A percentile compares a stretch with the other conserved stretches of the same genome.
phyloP scores from a whole-genome alignment of 2,888 invertebrate species.

The Ceriagrion tenellum region DNA sequence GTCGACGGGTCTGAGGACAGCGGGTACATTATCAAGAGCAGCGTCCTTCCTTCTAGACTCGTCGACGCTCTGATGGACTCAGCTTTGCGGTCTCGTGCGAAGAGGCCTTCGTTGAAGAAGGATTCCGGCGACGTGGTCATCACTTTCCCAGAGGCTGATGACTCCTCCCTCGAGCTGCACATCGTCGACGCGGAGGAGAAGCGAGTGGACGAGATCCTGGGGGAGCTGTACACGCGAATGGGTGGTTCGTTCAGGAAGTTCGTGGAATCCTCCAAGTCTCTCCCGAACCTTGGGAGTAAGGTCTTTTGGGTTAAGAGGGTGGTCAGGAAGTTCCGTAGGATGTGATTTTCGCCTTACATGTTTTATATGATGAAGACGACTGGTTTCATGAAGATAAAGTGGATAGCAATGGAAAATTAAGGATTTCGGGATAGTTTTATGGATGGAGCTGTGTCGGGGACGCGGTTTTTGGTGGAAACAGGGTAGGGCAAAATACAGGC shows the following conservation, averaged over 20 bases:
- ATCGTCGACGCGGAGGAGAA: not conserved
- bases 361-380: too few species aligned
- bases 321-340: not conserved
- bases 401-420: too few species aligned
- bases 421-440: too few species aligned
- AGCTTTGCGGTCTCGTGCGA: not conserved
- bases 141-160: not conserved
- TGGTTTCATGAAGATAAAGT: too few species aligned
- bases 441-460: too few species aligned
- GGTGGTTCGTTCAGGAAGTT: not conserved
- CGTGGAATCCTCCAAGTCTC: not conserved
- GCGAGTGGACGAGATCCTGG: not conserved
- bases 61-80: not conserved
- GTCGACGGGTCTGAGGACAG: constrained; percentile 20
- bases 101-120: too few species aligned
- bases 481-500: too few species aligned
- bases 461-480: too few species aligned
- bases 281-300: not conserved
- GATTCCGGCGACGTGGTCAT: not conserved
- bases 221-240: not conserved
- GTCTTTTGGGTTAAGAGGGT: not conserved
- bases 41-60: not conserved
- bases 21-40: not conserved
- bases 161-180: not conserved
- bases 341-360: too few species aligned